These are phyloP conservation scores for Littorina saxatilis DNA, from an alignment of 1,140 invertebrate species.

Conservation along the genomic window DNA sequence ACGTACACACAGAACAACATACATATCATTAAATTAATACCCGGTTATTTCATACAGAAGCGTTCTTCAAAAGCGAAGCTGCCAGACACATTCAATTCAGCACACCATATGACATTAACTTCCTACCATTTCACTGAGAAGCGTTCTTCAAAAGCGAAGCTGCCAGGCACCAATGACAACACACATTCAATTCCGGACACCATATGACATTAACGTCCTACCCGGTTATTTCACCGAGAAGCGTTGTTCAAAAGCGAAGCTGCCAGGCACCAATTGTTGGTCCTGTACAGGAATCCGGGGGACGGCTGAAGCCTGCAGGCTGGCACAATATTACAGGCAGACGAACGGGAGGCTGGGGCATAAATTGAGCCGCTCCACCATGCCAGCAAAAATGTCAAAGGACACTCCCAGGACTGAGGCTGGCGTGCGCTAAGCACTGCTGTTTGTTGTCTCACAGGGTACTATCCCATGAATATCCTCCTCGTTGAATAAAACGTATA, in stretches of 20 bases:
- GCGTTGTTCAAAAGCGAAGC: background rate
- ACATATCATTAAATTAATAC: background rate
- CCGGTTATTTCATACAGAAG: too few species aligned
- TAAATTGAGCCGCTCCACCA: constrained; percentile 7
- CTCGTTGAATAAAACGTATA: background rate
- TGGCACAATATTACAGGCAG: background rate
- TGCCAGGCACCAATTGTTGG: background rate
- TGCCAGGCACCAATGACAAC: background rate
- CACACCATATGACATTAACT: background rate
- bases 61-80: background rate
- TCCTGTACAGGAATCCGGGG: background rate
- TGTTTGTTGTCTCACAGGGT: background rate
- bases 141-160: background rate
- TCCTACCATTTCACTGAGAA: background rate
- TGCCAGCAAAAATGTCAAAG: constrained; percentile 6
- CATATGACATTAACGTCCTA: background rate
- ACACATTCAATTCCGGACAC: background rate
- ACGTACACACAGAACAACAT: too few species aligned
- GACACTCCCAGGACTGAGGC: background rate
- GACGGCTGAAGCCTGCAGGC: background rate
- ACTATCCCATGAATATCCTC: background rate
- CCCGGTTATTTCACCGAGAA: too few species aligned
- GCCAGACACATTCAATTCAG: background rate
- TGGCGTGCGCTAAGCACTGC: background rate
- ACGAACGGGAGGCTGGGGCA: background rate